Conservation (phyloP, 2,113 vertebrate species). For the Triplophysa dalaica region DNA sequence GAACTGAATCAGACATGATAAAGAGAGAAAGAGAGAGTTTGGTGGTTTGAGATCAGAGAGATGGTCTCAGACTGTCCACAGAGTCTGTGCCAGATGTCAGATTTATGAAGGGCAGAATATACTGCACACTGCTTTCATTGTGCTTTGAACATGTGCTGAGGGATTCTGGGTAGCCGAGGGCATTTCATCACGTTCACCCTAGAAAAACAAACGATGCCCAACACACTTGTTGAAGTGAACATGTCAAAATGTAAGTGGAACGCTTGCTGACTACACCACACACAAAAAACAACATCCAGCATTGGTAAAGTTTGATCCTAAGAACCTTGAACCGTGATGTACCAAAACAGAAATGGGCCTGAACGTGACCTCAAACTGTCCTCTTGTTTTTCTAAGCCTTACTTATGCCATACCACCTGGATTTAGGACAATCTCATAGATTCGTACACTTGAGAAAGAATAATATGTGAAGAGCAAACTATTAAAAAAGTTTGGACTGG, state of each 20-base stretch:
- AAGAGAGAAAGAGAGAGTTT: neutral
- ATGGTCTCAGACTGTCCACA: slow-evolving; percentile 12
- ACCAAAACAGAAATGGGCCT: too few species aligned
- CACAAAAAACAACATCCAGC: too few species aligned
- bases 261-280: too few species aligned
- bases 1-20: neutral
- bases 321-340: too few species aligned
- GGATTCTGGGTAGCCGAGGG: slow-evolving; percentile 13
- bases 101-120: slow-evolving; percentile 35
- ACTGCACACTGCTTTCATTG: slow-evolving; percentile 31
- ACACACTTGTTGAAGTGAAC: neutral
- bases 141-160: slow-evolving; percentile 14
- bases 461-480: too few species aligned
- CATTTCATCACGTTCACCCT: slow-evolving; percentile 19
- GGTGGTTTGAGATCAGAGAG: neutral
- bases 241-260: slow-evolving; percentile 20
- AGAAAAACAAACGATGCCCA: neutral
- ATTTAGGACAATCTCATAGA: too few species aligned
- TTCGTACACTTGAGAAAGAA: too few species aligned
- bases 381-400: too few species aligned
- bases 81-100: slow-evolving; percentile 3
- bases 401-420: too few species aligned
- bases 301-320: too few species aligned
- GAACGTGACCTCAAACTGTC: too few species aligned
- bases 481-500: too few species aligned